Percentiles rank a stretch among this genome's conserved stretches.
phyloP scores from a whole-genome alignment of 1,140 invertebrate species.

The Aphelenchoides besseyi region DNA sequence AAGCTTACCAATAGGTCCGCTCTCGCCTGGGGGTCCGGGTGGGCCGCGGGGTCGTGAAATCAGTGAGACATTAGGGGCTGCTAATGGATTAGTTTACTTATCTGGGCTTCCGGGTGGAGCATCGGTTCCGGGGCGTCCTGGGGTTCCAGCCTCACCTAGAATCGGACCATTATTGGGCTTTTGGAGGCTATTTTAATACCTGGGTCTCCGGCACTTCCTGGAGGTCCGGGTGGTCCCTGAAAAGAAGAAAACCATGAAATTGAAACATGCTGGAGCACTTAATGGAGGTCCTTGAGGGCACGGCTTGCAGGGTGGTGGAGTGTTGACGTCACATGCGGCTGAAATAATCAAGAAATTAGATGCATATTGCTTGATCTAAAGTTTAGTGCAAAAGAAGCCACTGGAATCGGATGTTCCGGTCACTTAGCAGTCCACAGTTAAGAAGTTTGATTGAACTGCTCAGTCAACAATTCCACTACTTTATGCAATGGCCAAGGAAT shows the following conservation, averaged over 20 bases:
- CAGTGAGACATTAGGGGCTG: not conserved
- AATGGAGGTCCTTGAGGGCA: conserved; percentile 25
- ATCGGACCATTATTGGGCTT: not conserved
- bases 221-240: conserved; percentile 23
- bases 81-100: not conserved
- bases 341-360: too few species aligned
- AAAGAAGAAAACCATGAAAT: not conserved
- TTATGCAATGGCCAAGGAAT: too few species aligned
- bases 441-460: too few species aligned
- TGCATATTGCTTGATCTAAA: too few species aligned
- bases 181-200: not conserved
- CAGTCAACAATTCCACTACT: too few species aligned
- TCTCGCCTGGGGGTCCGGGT: conserved; percentile 49
- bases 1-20: conserved; percentile 9
- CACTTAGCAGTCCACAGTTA: too few species aligned
- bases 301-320: conserved; percentile 29
- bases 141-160: conserved; percentile 27
- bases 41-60: conserved; percentile 42
- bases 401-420: too few species aligned
- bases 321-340: conserved; percentile 19
- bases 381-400: too few species aligned
- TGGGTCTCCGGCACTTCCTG: too few species aligned
- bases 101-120: conserved; percentile 40
- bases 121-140: conserved; percentile 41
- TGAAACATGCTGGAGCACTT: not conserved